Conservation (phyloP, 2,888 invertebrate species). For the Eupithecia inturbata region DNA sequence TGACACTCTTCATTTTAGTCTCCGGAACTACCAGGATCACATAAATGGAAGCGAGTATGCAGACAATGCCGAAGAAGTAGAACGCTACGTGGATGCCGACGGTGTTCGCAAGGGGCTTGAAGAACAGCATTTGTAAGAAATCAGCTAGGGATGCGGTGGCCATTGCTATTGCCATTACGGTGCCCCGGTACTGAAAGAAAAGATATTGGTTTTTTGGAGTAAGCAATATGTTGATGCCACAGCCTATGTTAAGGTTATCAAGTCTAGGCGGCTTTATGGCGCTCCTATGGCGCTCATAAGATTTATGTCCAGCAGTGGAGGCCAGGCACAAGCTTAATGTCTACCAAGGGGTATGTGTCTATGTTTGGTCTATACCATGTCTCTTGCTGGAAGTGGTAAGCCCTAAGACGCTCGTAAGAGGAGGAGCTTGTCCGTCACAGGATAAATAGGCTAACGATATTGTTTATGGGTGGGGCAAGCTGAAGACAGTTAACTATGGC, state of each 20-base stretch:
- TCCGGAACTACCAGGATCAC: conserved; percentile 64
- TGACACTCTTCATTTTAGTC: conserved; percentile 60
- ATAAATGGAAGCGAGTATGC: conserved; percentile 59
- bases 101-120: conserved; percentile 63
- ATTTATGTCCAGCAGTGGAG: no score
- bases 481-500: no score
- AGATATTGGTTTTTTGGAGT: background rate
- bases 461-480: background rate
- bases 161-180: conserved; percentile 69
- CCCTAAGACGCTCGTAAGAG: background rate
- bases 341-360: background rate
- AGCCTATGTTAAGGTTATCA: no score
- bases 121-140: conserved; percentile 65
- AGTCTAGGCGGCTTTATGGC: background rate
- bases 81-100: conserved; percentile 66
- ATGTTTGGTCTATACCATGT: background rate
- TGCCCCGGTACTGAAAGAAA: conserved; percentile 72
- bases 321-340: background rate
- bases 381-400: background rate
- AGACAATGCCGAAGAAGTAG: conserved; percentile 65
- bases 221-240: no score
- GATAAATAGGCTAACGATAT: background rate
- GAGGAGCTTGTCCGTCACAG: background rate
- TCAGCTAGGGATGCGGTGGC: conserved; percentile 48
- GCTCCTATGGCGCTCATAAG: background rate